A percentile compares a stretch with the other conserved stretches of the same genome.
These are phyloP conservation scores for Thamnophis elegans DNA, from an alignment of 2,797 vertebrate species.

Conservation along the genomic window DNA sequence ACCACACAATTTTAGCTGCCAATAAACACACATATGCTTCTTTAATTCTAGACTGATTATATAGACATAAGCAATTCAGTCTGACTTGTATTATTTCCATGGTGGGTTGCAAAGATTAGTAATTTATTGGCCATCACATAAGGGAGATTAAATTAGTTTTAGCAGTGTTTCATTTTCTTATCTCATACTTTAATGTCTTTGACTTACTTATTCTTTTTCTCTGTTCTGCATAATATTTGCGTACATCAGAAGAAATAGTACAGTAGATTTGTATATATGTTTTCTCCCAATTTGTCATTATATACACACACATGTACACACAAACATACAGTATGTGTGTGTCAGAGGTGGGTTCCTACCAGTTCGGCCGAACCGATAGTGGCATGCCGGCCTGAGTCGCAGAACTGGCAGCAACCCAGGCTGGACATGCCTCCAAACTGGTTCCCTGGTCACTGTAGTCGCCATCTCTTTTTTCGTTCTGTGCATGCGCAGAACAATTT, in stretches of 20 bases:
- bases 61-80: not conserved
- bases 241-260: not conserved
- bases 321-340: not conserved
- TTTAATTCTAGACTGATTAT: not conserved
- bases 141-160: not conserved
- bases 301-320: not conserved
- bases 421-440: no score
- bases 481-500: no score
- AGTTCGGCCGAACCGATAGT: no score
- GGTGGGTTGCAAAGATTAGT: not conserved
- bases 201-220: not conserved
- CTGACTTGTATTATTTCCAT: not conserved
- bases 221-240: not conserved
- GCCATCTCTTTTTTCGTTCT: no score
- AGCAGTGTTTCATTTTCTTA: not conserved
- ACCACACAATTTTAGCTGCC: not conserved
- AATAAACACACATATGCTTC: not conserved
- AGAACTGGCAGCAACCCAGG: no score
- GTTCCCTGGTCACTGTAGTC: no score
- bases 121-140: not conserved
- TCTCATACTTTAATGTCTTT: not conserved
- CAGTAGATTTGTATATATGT: not conserved
- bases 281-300: not conserved
- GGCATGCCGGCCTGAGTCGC: no score
- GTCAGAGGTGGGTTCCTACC: no score